These are phyloP conservation scores for Dysidea cf. avara DNA, from an alignment of 37 sponge, comb jelly and placozoan species.

Conservation along the genomic window DNA sequence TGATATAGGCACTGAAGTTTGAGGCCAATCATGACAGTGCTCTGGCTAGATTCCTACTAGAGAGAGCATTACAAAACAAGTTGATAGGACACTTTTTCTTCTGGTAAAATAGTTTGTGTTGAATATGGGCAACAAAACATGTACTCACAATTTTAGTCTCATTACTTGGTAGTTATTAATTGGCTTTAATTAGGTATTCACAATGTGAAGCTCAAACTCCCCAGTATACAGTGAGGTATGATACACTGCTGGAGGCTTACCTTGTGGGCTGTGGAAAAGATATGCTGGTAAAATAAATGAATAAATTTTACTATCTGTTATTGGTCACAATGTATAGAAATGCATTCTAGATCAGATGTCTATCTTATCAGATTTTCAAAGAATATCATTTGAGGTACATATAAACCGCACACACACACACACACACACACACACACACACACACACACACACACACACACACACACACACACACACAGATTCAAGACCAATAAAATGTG, in stretches of 20 bases:
- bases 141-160: no score
- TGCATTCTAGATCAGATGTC: no score
- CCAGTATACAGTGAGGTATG: conserved; percentile 43
- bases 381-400: no score
- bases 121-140: no score
- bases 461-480: conserved; percentile 26
- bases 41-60: conserved; percentile 70
- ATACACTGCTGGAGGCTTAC: conserved; percentile 75
- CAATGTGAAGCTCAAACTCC: conserved; percentile 59
- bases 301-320: no score
- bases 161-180: neutral
- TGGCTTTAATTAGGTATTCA: conserved; percentile 37
- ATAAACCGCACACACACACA: neutral
- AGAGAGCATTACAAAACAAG: conserved; percentile 72
- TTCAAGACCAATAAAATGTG: no score
- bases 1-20: conserved; percentile 77
- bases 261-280: conserved; percentile 73
- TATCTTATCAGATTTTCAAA: no score
- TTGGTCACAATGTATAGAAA: neutral
- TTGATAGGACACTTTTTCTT: conserved; percentile 81
- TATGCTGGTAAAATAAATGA: conserved; percentile 50
- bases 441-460: conserved; percentile 9
- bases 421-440: conserved; percentile 8
- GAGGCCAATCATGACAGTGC: conserved; percentile 79
- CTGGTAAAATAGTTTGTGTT: no score